These are phyloP conservation scores for Turritopsis rubra DNA, from an alignment of 30 jellyfish, hydroid and myxozoan genomes.

Conservation along the genomic window DNA sequence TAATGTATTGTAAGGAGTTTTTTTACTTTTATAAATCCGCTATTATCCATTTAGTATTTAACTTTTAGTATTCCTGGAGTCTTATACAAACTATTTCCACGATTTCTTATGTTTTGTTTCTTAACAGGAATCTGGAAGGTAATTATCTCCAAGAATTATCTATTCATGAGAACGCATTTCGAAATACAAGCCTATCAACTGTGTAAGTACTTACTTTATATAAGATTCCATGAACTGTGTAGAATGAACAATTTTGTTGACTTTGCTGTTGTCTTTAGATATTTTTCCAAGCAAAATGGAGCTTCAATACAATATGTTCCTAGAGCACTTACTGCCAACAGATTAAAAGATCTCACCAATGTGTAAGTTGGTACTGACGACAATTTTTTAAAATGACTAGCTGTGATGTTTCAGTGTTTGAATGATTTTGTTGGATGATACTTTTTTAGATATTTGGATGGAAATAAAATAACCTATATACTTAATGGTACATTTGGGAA, in stretches of 20 bases:
- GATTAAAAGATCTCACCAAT: not conserved
- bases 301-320: slow-evolving; percentile 82
- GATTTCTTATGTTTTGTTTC: not conserved
- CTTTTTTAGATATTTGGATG: slow-evolving; percentile 38
- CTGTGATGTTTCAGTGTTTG: not conserved
- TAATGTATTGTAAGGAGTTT: slow-evolving; percentile 37
- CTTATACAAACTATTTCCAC: not conserved
- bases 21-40: too few species aligned
- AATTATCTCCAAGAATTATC: slow-evolving; percentile 55
- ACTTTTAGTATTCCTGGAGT: too few species aligned
- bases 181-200: slow-evolving; percentile 36
- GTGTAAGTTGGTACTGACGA: not conserved
- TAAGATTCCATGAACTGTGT: too few species aligned
- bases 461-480: slow-evolving; percentile 57
- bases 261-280: slow-evolving; percentile 22
- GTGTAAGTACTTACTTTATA: slow-evolving; percentile 58
- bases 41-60: too few species aligned
- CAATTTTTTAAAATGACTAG: not conserved
- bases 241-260: not conserved
- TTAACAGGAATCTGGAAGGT: slow-evolving; percentile 37
- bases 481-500: slow-evolving; percentile 53
- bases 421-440: not conserved
- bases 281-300: slow-evolving; percentile 38
- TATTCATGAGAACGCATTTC: slow-evolving; percentile 65
- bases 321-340: slow-evolving; percentile 38